Conservation (phyloP, 2,797 vertebrate genomes). For the Enteromius thamalakanensis region DNA sequence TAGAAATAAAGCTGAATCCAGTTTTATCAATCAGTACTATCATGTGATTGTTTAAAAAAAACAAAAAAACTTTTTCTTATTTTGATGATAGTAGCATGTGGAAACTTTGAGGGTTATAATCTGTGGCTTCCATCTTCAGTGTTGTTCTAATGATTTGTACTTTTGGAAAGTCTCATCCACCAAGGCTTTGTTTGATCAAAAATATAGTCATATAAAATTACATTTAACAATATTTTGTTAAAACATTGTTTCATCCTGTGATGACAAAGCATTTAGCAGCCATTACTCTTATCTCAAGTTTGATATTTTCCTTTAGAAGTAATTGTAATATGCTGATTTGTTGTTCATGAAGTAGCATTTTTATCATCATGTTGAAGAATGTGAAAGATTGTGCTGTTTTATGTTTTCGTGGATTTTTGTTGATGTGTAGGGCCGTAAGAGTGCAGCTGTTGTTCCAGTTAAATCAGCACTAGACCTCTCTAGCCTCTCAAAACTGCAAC, state of each 20-base stretch:
- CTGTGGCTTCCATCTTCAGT: not conserved
- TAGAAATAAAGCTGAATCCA: not conserved
- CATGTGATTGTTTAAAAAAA: not conserved
- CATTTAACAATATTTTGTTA: not conserved
- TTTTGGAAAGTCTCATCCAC: not conserved
- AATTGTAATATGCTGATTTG: not conserved
- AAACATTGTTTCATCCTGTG: not conserved
- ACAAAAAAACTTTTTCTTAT: too few species aligned
- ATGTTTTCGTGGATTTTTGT: not conserved
- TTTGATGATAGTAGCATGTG: not conserved
- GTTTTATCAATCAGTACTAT: not conserved
- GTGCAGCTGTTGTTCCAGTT: slow-evolving; percentile 72
- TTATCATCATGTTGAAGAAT: not conserved
- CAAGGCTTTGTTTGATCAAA: not conserved
- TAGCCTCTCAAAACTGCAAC: slow-evolving; percentile 79
- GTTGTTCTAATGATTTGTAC: not conserved
- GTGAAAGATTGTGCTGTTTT: not conserved
- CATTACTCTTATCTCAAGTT: not conserved
- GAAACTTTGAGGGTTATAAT: not conserved
- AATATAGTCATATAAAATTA: not conserved
- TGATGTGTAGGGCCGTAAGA: slow-evolving; percentile 76
- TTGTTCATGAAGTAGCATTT: not conserved
- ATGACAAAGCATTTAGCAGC: not conserved
- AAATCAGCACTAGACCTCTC: not conserved
- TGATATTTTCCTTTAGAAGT: not conserved